Evolutionary conservation across 2,888 invertebrate species (phyloP), one percentile per base, ranked within the genome.

Genomic region (Periphyllus acericola): DNA sequence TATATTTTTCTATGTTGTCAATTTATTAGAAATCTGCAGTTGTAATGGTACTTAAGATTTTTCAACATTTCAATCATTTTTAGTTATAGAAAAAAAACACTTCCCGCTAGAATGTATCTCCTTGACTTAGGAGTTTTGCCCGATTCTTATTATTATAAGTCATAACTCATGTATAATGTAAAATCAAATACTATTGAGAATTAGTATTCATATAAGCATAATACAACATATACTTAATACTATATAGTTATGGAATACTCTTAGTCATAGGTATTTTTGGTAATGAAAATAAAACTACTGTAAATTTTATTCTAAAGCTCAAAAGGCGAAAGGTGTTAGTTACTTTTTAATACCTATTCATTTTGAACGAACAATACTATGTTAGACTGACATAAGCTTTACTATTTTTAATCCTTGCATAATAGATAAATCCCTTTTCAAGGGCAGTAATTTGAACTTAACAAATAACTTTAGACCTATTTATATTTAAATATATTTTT

Each of bases 281-380:
- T 36, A 32, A 66, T 66, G 6, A 36, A 80, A 80, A 66, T 66
- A 29, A 55, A 78, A 29, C 4, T 78, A 55, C 25, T 3, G 21
- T 52, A 40, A 36, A 36, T 79, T 60, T 36, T 79, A 79, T 79
- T 79, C 32, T 79, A 17, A 46, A 46, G 17, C 17, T 29, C 1
- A 60, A 40, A 40, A 25, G 21, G 36, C 21, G 36, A 40, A 60
- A 79, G 14, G 19, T 79, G 17, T 76, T 46, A 46, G n/a, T 75
- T 29, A 76, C 8, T 60, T 79, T 79, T 79, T 79, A 60, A 79
- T 79, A 60, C n/a, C 6, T 60, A 36, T n/a, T 1, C 34, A 25
- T 36, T 79, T 17, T 29, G 17, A n/a, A 14, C 1, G 0, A n/a
- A 79, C 34, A 25, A 34, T 79, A 60, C 60, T 60, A 60, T 25